A percentile compares a stretch with the other conserved stretches of the same genome.
phyloP scores from a whole-genome alignment of 2,113 vertebrate genomes.

The Paramormyrops kingsleyae region DNA sequence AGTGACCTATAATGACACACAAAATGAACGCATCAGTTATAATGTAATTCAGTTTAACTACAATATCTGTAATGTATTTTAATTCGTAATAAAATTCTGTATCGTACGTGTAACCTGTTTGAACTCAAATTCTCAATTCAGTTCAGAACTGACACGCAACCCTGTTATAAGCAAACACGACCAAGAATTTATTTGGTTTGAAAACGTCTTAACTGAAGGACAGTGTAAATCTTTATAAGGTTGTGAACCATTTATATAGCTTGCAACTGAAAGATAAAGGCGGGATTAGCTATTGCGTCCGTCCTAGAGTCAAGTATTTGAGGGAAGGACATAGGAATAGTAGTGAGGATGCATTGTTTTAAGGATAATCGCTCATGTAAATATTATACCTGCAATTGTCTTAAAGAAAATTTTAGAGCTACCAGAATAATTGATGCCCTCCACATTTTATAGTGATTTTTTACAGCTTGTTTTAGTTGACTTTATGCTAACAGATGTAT shows the following conservation, averaged over 20 bases:
- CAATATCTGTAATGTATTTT: neutral
- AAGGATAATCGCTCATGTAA: neutral
- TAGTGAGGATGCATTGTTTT: neutral
- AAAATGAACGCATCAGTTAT: neutral
- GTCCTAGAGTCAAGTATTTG: neutral
- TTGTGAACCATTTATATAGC: neutral
- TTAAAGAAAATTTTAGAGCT: neutral
- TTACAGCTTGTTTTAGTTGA: neutral
- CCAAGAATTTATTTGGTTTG: neutral
- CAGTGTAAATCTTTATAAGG: neutral
- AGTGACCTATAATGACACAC: neutral
- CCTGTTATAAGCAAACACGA: neutral
- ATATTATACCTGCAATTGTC: neutral
- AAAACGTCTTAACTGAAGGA: neutral
- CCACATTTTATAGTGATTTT: neutral
- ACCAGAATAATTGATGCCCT: neutral
- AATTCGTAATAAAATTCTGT: neutral
- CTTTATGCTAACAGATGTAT: neutral
- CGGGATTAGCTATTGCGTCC: neutral
- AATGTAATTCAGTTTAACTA: neutral
- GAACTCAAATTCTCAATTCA: neutral
- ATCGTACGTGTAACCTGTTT: neutral
- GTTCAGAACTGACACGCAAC: neutral
- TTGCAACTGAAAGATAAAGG: neutral
- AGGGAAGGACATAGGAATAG: neutral